A percentile compares a stretch with the other conserved stretches of the same genome.
These are phyloP conservation scores for Grantiella picta DNA, from an alignment of 2,113 vertebrate species.

Conservation along the genomic window DNA sequence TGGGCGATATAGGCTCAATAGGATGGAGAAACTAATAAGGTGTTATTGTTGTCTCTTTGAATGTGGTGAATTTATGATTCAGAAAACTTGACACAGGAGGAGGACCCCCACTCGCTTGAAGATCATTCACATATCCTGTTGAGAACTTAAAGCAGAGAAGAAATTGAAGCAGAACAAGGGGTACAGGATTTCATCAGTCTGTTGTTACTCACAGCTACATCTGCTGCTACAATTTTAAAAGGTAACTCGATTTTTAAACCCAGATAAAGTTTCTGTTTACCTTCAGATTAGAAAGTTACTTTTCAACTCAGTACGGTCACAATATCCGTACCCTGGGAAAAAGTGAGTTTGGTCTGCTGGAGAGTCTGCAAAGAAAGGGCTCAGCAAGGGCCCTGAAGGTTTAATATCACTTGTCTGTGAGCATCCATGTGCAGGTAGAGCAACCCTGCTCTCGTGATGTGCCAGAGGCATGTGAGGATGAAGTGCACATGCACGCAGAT, in stretches of 20 bases:
- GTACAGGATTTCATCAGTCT: not conserved
- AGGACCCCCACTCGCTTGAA: not conserved
- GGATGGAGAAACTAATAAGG: not conserved
- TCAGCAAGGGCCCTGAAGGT: not conserved
- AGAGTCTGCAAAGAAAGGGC: not conserved
- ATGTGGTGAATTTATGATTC: not conserved
- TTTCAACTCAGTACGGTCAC: not conserved
- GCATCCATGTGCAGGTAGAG: not conserved
- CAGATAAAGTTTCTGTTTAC: not conserved
- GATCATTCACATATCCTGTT: not conserved
- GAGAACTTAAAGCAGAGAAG: not conserved
- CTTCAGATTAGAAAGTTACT: not conserved
- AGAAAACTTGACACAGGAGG: not conserved
- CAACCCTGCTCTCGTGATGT: rapidly evolving
- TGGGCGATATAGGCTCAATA: not conserved
- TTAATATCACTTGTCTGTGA: rapidly evolving
- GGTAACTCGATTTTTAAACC: not conserved
- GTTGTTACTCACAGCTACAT: not conserved
- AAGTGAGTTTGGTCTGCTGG: not conserved
- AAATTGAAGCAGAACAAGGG: not conserved
- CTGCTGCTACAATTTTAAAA: not conserved
- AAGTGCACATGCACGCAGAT: not conserved
- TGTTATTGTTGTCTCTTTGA: not conserved
- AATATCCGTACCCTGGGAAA: not conserved
- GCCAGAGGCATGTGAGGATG: not conserved